Percentiles rank a stretch among this genome's conserved stretches.
phyloP scores from a whole-genome alignment of 1,140 invertebrate genomes.

The Oryctes rhinoceros region DNA sequence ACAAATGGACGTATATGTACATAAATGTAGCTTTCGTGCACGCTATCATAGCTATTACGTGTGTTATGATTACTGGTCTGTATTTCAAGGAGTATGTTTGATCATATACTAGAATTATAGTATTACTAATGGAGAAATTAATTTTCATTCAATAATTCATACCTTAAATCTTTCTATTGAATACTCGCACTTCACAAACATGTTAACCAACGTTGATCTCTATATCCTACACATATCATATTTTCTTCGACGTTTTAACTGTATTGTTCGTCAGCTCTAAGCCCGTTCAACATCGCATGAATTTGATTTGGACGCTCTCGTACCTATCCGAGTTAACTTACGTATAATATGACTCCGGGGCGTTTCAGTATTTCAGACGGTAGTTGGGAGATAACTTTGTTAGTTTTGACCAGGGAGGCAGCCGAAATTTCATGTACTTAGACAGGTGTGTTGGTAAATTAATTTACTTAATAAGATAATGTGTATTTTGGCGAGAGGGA shows the following conservation, averaged over 20 bases:
- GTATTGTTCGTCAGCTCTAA: not conserved
- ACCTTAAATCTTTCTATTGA: no score
- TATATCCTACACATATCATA: no score
- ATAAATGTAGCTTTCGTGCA: not conserved
- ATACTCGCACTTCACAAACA: no score
- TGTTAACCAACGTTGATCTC: no score
- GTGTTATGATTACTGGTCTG: not conserved
- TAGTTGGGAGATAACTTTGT: conserved; percentile 27
- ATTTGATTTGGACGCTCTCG: not conserved
- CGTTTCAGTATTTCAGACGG: conserved; percentile 15
- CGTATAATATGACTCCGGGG: conserved; percentile 29
- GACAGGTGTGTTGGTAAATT: conserved; percentile 23
- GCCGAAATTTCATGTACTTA: conserved; percentile 10
- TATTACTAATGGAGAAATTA: no score
- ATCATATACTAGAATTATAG: no score
- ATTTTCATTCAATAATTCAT: no score
- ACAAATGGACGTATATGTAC: not conserved
- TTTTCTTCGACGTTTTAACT: not conserved
- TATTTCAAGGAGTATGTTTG: no score
- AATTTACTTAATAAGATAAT: conserved; percentile 25
- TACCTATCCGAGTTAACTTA: conserved; percentile 3
- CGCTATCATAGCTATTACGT: not conserved
- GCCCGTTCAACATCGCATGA: not conserved
- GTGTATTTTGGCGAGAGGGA: not conserved
- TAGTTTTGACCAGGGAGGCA: conserved; percentile 24